Percentiles rank a stretch among this genome's conserved stretches.
phyloP scores from a whole-genome alignment of 2,888 invertebrate species.

The Phaedon cochleariae region DNA sequence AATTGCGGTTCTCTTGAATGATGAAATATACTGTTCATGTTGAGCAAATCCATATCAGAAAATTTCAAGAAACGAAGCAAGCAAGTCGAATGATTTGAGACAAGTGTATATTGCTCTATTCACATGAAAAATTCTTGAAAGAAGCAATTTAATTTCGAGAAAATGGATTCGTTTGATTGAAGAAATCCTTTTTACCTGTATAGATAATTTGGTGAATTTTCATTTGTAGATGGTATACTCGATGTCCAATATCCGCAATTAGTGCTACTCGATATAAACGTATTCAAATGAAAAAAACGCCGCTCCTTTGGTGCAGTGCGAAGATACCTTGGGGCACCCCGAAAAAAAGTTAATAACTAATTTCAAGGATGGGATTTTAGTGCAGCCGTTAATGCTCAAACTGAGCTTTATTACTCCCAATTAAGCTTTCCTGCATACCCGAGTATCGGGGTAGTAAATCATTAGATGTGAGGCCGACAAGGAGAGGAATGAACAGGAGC shows the following conservation, averaged over 20 bases:
- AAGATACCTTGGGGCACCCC: constrained; percentile 30
- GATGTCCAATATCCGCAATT: constrained; percentile 24
- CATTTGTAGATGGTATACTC: not conserved
- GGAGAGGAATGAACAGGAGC: constrained; percentile 25
- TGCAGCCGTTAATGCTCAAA: constrained; percentile 57
- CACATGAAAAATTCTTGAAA: too few relatives aligned
- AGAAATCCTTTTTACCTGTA: too few relatives aligned
- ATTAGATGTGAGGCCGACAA: constrained; percentile 32
- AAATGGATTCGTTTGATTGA: too few relatives aligned
- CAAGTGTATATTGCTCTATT: too few relatives aligned
- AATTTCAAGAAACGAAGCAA: too few relatives aligned
- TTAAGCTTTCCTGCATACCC: constrained; percentile 53
- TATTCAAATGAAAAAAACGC: constrained; percentile 31
- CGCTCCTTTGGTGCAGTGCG: constrained; percentile 22
- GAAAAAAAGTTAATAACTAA: constrained; percentile 60
- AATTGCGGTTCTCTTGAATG: too few relatives aligned
- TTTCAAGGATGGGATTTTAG: constrained; percentile 59
- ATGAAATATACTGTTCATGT: too few relatives aligned
- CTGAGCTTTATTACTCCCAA: constrained; percentile 57
- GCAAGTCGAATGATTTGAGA: too few relatives aligned
- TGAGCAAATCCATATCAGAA: too few relatives aligned
- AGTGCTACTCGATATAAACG: constrained; percentile 21
- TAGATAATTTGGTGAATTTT: not conserved
- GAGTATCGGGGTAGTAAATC: constrained; percentile 37
- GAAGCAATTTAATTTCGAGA: too few relatives aligned